Base-by-base conservation (phyloP, 2,113 vertebrate genomes). In the Cyprinus carpio region DNA sequence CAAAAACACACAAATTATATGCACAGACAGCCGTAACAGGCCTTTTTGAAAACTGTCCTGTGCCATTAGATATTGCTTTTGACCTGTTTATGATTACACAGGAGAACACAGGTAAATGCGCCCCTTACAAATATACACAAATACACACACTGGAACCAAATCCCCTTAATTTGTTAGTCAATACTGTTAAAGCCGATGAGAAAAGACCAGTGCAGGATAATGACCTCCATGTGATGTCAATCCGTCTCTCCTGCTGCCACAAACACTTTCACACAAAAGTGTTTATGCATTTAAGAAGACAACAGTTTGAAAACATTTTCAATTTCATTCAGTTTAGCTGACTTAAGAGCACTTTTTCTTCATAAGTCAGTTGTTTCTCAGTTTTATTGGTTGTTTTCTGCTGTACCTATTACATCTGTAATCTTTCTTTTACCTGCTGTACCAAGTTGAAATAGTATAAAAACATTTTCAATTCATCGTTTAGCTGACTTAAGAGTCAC, bases 161-260 rank as follows among this genome's bases (percentile, higher is more conserved):
- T 84, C 40, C 54, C n/a, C 43, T 69, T 86, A 78, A 88, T 82
- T 84, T 80, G 71, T 82, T 84, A 80, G 82, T 84, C 87, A 84
- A 84, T 86, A 75, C 51, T 56, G 82, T 84, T 81, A 81, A 82
- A 74, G 82, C 80, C 18, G 51, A 65, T 74, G 86, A 65, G 43
- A 78, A 58, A 60, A 88, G 85, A 75, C 71, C 82, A 84, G 82
- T 81, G 80, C 69, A 81, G 82, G 77, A 82, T 86, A 84, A 84
- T 86, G 77, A 84, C 82, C 85, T 86, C 51, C 34, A 7, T 84
- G 85, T 84, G 77, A 49, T 23, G 60, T 82, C 85, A 84, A 83
- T 84, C 69, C 67, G 72, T 86, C 82, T 88, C 77, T 67, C 54
- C 51, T 27, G n/a, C 81, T 49, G 71, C 83, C 82, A 81, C 77